These are phyloP conservation scores for Gorsachius magnificus DNA, from an alignment of 2,797 vertebrate genomes.

Conservation along the genomic window DNA sequence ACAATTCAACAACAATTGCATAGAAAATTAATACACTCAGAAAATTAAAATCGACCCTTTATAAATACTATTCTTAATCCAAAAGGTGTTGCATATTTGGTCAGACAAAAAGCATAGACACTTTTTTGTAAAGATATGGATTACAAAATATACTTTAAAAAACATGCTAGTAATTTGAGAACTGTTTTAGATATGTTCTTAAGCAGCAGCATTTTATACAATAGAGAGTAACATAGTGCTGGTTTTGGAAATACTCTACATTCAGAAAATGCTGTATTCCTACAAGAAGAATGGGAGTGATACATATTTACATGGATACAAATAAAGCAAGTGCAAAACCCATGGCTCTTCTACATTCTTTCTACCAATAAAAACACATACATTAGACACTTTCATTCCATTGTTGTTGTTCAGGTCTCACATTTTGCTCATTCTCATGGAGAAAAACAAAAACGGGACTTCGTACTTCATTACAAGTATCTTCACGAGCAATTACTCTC, in stretches of 20 bases:
- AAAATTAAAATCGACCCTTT: slow-evolving; percentile 60
- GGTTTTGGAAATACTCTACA: slow-evolving; percentile 78
- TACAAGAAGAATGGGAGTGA: slow-evolving; percentile 28
- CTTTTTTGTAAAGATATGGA: slow-evolving; percentile 66
- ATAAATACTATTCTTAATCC: slow-evolving; percentile 74
- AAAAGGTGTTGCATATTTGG: slow-evolving; percentile 57
- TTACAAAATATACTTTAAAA: slow-evolving; percentile 76
- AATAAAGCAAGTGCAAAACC: slow-evolving; percentile 67
- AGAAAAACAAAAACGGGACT: slow-evolving; percentile 59
- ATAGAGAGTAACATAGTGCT: slow-evolving; percentile 72
- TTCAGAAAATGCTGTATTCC: slow-evolving; percentile 75
- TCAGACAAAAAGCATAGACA: slow-evolving; percentile 67
- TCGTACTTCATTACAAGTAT: slow-evolving; percentile 36
- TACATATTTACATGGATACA: slow-evolving; percentile 49
- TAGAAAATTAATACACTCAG: slow-evolving; percentile 59
- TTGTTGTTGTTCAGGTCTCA: neutral
- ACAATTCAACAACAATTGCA: slow-evolving; percentile 49
- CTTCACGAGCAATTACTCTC: slow-evolving; percentile 28
- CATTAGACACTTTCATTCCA: slow-evolving; percentile 40
- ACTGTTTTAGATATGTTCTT: slow-evolving; percentile 76
- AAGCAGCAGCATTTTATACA: slow-evolving; percentile 86
- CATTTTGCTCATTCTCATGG: slow-evolving; percentile 52
- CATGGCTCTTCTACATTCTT: slow-evolving; percentile 60
- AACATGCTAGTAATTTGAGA: slow-evolving; percentile 73
- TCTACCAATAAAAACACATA: slow-evolving; percentile 59